Base-by-base conservation (phyloP, 2,888 invertebrate species). In the Hartigia nigra region DNA sequence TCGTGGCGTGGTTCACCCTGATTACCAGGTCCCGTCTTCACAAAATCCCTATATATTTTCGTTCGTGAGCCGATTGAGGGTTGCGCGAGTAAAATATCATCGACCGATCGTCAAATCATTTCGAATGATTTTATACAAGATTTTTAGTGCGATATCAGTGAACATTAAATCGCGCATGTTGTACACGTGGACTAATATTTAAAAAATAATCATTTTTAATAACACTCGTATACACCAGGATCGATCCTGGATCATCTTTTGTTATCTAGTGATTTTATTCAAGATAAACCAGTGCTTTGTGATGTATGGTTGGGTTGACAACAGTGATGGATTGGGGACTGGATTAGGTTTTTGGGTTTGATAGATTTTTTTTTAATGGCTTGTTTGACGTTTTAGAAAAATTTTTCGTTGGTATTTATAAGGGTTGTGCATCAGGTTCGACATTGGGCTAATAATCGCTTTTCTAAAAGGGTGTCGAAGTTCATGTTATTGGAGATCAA, bases 1-100 rank as follows among this genome's bases (percentile, higher is more conserved):
- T 89, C 91, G 90, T 89, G 90, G 87, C 90, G 90, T 89, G 88
- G 87, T 88, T 87, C 84, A 35, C 78, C 84, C 87, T 85, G 86
- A 55, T 23, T 55, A 14, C 84, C 85, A 86, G 86, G 85, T 84
- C 85, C 85, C 77, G 81, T 80, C 82, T 55, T 55, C 55, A 55
- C 23, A 9, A 55, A 55, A 55, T 55, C 23, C 55, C 55, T 55
- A 55, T 55, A 55, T 23, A 55, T 55, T 55, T 55, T 9, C 14
- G 23, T 23, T 23, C 55, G 55, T 3, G 55, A 55, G 55, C 23
- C 23, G 55, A 55, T 23, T 9, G 55, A 55, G 23, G 9, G 23
- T 55, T 55, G 1, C 55, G 55, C 55, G 55, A 23, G 55, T 55
- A 55, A 55, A 55, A 55, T 23, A 55, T 9, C 9, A 55, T 9